These are phyloP conservation scores for Nephrotoma appendiculata DNA, from an alignment of 2,888 invertebrate species.

Conservation along the genomic window DNA sequence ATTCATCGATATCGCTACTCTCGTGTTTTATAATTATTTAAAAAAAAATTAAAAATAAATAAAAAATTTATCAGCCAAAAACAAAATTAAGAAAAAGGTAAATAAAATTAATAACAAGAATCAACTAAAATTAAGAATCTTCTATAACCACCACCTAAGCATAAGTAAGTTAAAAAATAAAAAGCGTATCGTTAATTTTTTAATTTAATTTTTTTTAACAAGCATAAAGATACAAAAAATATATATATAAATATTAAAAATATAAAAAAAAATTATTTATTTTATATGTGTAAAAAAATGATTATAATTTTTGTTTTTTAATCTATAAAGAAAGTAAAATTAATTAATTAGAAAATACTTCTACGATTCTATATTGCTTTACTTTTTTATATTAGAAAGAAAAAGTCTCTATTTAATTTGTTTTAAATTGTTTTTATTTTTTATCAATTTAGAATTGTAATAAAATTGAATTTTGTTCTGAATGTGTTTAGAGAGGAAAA, in stretches of 20 bases:
- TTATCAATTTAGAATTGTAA: background rate
- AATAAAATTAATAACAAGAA: background rate
- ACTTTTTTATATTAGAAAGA: background rate
- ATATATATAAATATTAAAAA: background rate
- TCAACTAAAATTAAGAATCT: conserved; percentile 4
- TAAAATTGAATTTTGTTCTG: background rate
- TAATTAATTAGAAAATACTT: background rate
- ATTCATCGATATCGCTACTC: conserved; percentile 2
- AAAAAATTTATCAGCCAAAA: background rate
- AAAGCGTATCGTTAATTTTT: background rate
- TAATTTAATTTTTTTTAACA: background rate
- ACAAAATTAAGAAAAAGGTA: background rate
- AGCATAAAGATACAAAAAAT: background rate
- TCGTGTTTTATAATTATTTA: conserved; percentile 1
- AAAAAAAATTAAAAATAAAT: background rate
- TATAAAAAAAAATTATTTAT: background rate
- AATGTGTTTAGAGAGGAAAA: background rate
- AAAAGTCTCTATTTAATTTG: background rate
- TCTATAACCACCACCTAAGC: background rate
- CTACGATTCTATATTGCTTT: background rate
- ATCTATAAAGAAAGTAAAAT: background rate
- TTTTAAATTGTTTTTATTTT: background rate
- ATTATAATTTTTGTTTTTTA: background rate
- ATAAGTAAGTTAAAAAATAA: conserved; percentile 1
- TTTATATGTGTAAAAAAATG: background rate